A percentile compares a stretch with the other conserved stretches of the same genome.
Evolutionary conservation across 2,797 vertebrate species (phyloP).

Genomic region (Eulemur rubriventer): DNA sequence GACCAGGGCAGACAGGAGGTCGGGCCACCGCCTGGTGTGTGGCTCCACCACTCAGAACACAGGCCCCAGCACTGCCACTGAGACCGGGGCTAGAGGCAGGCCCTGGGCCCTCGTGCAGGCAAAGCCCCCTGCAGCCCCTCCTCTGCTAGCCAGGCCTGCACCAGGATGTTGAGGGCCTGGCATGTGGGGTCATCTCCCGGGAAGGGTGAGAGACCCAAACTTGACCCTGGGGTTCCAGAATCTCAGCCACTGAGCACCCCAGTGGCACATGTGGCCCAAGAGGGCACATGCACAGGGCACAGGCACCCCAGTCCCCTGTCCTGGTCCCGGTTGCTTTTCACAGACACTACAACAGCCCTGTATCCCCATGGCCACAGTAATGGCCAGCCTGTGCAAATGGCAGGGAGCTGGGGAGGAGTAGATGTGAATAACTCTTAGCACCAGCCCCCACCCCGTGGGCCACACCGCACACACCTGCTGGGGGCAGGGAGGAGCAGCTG

Average conservation of each 20-base stretch:
- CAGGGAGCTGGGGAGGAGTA: not conserved
- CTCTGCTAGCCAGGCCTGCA: not conserved
- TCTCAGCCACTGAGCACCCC: not conserved
- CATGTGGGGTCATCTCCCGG: not conserved
- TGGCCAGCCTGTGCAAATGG: not conserved
- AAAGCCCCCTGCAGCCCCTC: not conserved
- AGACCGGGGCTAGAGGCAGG: not conserved
- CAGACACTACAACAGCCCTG: not conserved
- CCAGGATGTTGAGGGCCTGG: not conserved
- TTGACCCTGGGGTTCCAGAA: not conserved
- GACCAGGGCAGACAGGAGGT: not conserved
- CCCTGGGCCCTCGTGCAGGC: not conserved
- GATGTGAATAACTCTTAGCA: not conserved
- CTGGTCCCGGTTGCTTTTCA: not conserved
- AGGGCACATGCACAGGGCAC: not conserved
- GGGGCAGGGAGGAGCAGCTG: not conserved
- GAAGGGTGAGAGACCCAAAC: not conserved
- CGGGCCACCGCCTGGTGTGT: rapidly evolving
- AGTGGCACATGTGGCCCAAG: not conserved
- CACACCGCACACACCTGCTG: not conserved
- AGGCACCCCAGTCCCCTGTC: not conserved
- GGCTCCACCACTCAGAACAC: not conserved
- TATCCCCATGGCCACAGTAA: not conserved
- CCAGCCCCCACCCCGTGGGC: not conserved
- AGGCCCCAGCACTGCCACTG: not conserved